phyloP scores from a whole-genome alignment of 2,797 vertebrate genomes.

The Hyperoplus immaculatus region DNA sequence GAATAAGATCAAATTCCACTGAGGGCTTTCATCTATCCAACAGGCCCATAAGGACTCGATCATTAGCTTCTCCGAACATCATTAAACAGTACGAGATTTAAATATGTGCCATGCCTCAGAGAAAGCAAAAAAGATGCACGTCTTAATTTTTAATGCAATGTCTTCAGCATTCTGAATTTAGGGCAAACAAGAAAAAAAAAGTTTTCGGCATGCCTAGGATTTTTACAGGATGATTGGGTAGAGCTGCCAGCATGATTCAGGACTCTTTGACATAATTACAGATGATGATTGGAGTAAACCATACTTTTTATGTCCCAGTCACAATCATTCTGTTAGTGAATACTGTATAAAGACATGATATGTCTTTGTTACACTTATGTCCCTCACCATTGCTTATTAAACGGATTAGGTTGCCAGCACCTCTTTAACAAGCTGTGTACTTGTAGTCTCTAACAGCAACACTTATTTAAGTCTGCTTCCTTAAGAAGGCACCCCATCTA shows the following conservation, averaged over 20 bases:
- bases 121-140: conserved; percentile 52
- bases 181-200: conserved; percentile 58
- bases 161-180: conserved; percentile 64
- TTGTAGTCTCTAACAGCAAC: conserved; percentile 42
- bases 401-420: conserved; percentile 33
- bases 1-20: conserved; percentile 74
- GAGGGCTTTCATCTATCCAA: conserved; percentile 79
- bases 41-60: conserved; percentile 74
- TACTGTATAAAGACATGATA: background rate
- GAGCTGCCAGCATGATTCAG: no score
- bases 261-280: no score
- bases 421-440: conserved; percentile 54
- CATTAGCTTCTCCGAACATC: conserved; percentile 77
- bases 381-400: conserved; percentile 28
- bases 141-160: conserved; percentile 66
- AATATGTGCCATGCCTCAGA: conserved; percentile 60
- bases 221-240: conserved; percentile 24
- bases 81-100: conserved; percentile 73
- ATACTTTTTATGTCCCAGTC: background rate
- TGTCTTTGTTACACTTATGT: conserved; percentile 28
- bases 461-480: conserved; percentile 63
- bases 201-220: conserved; percentile 23
- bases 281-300: background rate
- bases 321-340: conserved; percentile 17
- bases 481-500: conserved; percentile 27